Base-by-base conservation (phyloP, 2,888 invertebrate genomes). In the Buathra laborator region DNA sequence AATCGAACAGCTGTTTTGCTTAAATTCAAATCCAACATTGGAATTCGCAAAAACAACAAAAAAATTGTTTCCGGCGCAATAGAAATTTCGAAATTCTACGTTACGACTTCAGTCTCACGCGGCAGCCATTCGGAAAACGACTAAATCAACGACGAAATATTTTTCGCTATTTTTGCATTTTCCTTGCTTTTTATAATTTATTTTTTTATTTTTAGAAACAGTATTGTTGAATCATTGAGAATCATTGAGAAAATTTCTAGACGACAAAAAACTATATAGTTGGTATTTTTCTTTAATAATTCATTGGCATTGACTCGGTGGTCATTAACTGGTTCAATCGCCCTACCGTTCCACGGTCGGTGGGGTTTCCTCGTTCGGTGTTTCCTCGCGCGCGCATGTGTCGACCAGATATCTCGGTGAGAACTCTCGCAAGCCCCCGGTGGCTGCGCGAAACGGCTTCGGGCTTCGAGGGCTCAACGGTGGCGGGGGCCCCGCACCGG, bases 401-500 rank as follows among this genome's bases (percentile, higher is more conserved):
- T 85, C 71, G 67, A 48, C 48, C 48, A 48, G 67, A 71, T 32
- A 59, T 59, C 59, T 59, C 59, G 53, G 66, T 48, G 32, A 81
- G 37, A 19, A 53, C 32, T 64, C 64, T 62, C 56, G 78, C 32
- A 64, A 79, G 66, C 59, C 32, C 48, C 71, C 77, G 85, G 79
- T 74, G 82, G 76, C 85, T 85, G 83, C 81, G 86, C 82, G 82
- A 70, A 76, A 62, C 68, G n/a, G 44, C 59, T 2, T 62, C 43
- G 74, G 19, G 70, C 66, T 24, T 24, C 81, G 79, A 53, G 70
- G 78, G 79, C 64, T 59, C 68, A 46, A 70, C 59, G 62, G 44
- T 76, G 53, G 59, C 48, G 86, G 72, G 80, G 75, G 81, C 79
- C 16, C 62, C 56, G 72, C 76, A 87, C 81, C 84, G 79, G 80